Conservation (phyloP, 2,888 invertebrate genomes). For the Brachyptera risi region DNA sequence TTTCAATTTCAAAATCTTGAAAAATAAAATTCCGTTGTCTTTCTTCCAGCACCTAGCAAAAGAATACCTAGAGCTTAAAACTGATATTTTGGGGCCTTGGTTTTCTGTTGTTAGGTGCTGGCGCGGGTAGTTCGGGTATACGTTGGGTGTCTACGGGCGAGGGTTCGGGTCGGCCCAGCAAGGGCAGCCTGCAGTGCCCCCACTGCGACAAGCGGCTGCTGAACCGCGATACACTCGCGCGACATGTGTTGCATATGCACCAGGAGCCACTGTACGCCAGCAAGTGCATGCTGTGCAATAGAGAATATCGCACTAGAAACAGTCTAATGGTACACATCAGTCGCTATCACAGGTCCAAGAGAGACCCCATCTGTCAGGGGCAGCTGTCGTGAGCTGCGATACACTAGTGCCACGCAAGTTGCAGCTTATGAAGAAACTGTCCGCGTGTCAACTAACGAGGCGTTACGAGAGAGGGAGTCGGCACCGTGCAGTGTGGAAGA, state of each 20-base stretch:
- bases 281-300: conserved; percentile 80
- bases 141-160: conserved; percentile 14
- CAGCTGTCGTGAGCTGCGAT: neutral
- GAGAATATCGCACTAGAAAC: conserved; percentile 86
- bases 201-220: conserved; percentile 30
- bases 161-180: conserved; percentile 31
- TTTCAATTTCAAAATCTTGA: too few relatives aligned
- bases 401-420: neutral
- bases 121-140: too few relatives aligned
- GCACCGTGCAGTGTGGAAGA: too few relatives aligned
- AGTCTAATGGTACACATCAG: conserved; percentile 89
- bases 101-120: conserved; percentile 30
- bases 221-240: conserved; percentile 27
- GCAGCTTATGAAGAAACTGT: too few relatives aligned
- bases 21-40: too few relatives aligned
- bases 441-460: too few relatives aligned
- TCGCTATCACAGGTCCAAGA: conserved; percentile 66
- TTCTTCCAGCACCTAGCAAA: conserved; percentile 9
- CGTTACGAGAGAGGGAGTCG: too few relatives aligned
- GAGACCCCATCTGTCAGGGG: conserved; percentile 13
- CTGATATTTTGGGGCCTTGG: conserved; percentile 18
- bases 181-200: conserved; percentile 29
- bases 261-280: conserved; percentile 72
- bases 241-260: conserved; percentile 32
- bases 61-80: neutral